Base-by-base conservation (phyloP, 2,113 vertebrate genomes). In the Callocephalon fimbriatum region DNA sequence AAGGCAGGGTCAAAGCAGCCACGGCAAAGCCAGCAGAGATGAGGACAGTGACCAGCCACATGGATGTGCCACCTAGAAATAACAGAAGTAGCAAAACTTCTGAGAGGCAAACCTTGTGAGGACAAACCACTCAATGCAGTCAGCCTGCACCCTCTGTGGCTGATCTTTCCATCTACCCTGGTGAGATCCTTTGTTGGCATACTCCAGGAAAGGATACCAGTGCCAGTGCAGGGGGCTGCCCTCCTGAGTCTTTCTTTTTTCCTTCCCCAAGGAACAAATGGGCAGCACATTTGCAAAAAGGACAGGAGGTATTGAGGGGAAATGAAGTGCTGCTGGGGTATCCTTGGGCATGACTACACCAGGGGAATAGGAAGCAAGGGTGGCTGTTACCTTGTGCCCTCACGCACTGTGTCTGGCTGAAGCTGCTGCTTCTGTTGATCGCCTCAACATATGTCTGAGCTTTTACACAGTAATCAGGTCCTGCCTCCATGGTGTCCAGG, bases 341-440 rank as follows among this genome's bases (percentile, higher is more conserved):
- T 40, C 35, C 10, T 42, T 21, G 27, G 35, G 17, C 65, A 12
- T 5, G 42, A 2, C 19, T 47, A 5, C 7, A 10, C 1, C 13
- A 27, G 18, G 32, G n/a, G 35, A 21, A 22, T 4, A 32, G 50
- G 35, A 37, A 56, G 65, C 47, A 27, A 44, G 44, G 16, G 14
- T 45, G 62, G n/a, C 15, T 68, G 48, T 95, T 87, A 98, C 98
- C 98, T 97, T 78, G 95, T 12, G 89, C 95, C 47, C 86, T 90
- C 67, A 98, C 82, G 2, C 98, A 98, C 48, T 96, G 83, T 0
- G 42, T n/a, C 58, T 72, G 92, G 89, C 97, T 98, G 94, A 98
- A 98, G 90, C 88, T 76, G 15, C 98, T 98, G 90, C 87, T 90
- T 75, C 95, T 97, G 91, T 82, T 90, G 20, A 98, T 98, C 14